phyloP scores from a whole-genome alignment of 2,113 vertebrate species.

The Scopus umbretta region DNA sequence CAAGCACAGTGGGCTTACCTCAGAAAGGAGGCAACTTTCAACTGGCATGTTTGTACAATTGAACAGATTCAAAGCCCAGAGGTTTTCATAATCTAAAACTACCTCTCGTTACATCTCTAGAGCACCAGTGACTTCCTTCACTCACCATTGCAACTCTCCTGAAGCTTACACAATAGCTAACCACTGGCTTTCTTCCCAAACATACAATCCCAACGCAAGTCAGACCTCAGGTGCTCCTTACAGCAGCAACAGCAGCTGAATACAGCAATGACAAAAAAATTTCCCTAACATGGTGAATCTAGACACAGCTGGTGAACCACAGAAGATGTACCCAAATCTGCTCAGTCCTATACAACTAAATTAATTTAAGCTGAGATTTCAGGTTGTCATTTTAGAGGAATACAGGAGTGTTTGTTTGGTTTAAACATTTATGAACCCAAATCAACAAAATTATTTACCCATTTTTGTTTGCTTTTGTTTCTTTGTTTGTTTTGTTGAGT shows the following conservation, averaged over 20 bases:
- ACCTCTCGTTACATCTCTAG: not conserved
- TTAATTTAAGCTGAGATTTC: not conserved
- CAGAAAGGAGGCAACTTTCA: not conserved
- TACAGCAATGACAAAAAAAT: not conserved
- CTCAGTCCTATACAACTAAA: not conserved
- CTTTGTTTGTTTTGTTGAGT: not conserved
- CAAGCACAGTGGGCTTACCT: not conserved
- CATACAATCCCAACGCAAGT: not conserved
- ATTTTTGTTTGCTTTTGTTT: not conserved
- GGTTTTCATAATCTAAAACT: not conserved
- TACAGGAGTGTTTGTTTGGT: not conserved
- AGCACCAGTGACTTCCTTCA: not conserved
- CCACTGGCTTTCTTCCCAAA: not conserved
- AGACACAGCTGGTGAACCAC: not conserved
- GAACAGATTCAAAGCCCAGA: not conserved
- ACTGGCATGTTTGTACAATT: not conserved
- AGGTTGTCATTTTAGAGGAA: not conserved
- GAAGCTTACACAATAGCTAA: not conserved
- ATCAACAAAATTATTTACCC: not conserved
- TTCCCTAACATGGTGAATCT: not conserved
- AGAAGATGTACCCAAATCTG: not conserved
- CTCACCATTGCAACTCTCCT: not conserved
- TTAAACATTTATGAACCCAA: not conserved
- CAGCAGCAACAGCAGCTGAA: not conserved
- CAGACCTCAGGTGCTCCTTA: not conserved